These are phyloP conservation scores for Lophochroa leadbeateri DNA, from an alignment of 2,113 vertebrate species.

Conservation along the genomic window DNA sequence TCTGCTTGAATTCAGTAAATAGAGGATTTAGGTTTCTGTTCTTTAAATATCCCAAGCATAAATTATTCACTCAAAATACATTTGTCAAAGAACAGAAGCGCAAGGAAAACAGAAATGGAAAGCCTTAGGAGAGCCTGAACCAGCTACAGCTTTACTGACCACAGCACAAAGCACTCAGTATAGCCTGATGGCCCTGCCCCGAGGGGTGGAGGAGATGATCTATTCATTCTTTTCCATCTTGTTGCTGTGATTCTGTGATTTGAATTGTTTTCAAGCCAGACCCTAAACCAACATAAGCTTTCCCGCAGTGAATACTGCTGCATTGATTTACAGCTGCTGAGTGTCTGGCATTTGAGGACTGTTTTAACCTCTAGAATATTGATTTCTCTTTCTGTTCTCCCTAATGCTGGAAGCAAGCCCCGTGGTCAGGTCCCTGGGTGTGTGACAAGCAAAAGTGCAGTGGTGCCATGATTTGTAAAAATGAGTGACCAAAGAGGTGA, in stretches of 20 bases:
- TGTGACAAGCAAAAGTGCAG: background rate
- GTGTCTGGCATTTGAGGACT: conserved; percentile 1
- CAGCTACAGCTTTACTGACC: background rate
- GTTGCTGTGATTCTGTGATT: conserved; percentile 7
- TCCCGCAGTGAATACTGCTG: background rate
- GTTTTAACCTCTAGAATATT: conserved; percentile 32
- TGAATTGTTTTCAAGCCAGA: conserved; percentile 1
- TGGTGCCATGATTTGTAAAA: background rate
- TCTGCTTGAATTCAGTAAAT: background rate
- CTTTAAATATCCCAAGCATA: conserved; percentile 59
- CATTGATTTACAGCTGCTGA: conserved; percentile 16
- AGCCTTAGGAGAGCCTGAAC: background rate
- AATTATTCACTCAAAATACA: conserved; percentile 64
- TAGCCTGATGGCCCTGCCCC: background rate
- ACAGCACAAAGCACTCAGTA: conserved; percentile 12
- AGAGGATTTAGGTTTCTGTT: conserved; percentile 29
- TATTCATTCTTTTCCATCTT: conserved; percentile 34
- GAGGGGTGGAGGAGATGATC: background rate
- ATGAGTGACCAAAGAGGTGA: background rate
- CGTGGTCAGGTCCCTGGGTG: background rate
- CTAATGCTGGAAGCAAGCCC: background rate
- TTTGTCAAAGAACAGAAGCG: conserved; percentile 34
- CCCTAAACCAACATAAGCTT: background rate
- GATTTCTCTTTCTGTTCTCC: conserved; percentile 10
- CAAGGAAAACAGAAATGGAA: background rate